Evolutionary conservation across 2,888 invertebrate genomes (phyloP), one percentile per base, ranked within the genome.

Genomic region (Allophyes oxyacanthae): DNA sequence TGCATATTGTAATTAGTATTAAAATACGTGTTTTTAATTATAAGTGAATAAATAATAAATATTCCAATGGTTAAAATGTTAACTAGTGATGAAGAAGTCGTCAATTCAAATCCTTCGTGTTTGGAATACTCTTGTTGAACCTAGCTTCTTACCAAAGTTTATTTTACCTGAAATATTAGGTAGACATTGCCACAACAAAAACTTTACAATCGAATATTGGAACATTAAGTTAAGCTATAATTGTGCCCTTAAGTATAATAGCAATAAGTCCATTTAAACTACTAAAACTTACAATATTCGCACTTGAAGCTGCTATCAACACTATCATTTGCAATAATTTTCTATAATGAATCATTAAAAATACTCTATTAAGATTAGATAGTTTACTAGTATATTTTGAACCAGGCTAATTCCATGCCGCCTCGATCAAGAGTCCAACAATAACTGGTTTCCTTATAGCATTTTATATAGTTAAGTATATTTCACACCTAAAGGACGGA

Each of bases 301-400:
- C 60, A 51, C 58, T 58, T 66, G 38, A 56, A 34, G 13, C 15
- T 32, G 33, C 42, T 75, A 75, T 73, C 73, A 60, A 43, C 43
- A 54, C 64, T 49, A 65, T 73, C 60, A 75, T 69, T 73, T 62
- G 65, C 69, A 59, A 49, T 48, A 41, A 65, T 71, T 73, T 67
- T 59, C 56, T 44, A 59, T 63, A 53, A 68, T 71, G 64, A 60
- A 71, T 71, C 73, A 75, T 75, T 76, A 73, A 75, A 75, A 75
- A 73, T 64, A 71, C 53, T 33, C 73, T 53, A 66, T 75, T 66
- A 75, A 60, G 48, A 53, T 56, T 37, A 54, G 56, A 58, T 52
- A 37, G 33, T 66, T 60, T 43, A 43, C 68, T 48, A 56, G 33
- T 56, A 30, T 70, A 75, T 54, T 52, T 55, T 70, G 73, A 73